Percentiles rank a stretch among this genome's conserved stretches.
These are phyloP conservation scores for Channallabes apus DNA, from an alignment of 2,797 vertebrate species.

Conservation along the genomic window DNA sequence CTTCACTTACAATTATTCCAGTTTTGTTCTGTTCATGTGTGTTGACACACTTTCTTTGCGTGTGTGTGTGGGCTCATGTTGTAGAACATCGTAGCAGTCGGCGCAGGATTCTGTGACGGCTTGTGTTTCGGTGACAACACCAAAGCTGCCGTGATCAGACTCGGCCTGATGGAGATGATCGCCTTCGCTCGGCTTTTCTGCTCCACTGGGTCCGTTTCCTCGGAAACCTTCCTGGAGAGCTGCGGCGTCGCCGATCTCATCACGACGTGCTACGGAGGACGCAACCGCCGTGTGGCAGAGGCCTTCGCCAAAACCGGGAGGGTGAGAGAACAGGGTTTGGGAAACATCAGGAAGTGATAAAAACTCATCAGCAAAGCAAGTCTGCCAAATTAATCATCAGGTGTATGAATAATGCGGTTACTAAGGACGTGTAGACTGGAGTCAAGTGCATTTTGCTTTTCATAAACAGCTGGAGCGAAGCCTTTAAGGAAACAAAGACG, in stretches of 20 bases:
- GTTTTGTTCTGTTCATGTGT: background rate
- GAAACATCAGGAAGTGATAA: background rate
- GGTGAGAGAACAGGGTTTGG: constrained; percentile 56
- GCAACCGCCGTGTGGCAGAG: constrained; percentile 92
- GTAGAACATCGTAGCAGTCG: constrained; percentile 93
- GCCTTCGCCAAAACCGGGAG: constrained; percentile 88
- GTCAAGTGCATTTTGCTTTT: background rate
- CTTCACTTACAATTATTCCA: background rate
- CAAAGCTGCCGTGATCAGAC: constrained; percentile 92
- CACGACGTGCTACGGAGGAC: constrained; percentile 93
- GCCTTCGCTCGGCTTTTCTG: constrained; percentile 90
- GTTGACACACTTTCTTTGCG: background rate
- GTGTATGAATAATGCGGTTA: background rate
- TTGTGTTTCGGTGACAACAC: constrained; percentile 96
- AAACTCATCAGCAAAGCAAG: background rate
- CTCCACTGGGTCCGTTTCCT: constrained; percentile 77
- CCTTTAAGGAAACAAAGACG: background rate
- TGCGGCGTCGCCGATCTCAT: constrained; percentile 95
- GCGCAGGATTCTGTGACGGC: constrained; percentile 96
- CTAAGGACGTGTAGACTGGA: background rate
- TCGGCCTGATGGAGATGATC: constrained; percentile 98
- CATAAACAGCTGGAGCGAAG: background rate
- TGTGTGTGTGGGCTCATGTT: background rate
- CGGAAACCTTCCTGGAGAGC: constrained; percentile 92
- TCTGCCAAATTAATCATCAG: background rate